Evolutionary conservation across 1,140 invertebrate species (phyloP), one percentile per base, ranked within the genome.

Genomic region (Telenomus remus): DNA sequence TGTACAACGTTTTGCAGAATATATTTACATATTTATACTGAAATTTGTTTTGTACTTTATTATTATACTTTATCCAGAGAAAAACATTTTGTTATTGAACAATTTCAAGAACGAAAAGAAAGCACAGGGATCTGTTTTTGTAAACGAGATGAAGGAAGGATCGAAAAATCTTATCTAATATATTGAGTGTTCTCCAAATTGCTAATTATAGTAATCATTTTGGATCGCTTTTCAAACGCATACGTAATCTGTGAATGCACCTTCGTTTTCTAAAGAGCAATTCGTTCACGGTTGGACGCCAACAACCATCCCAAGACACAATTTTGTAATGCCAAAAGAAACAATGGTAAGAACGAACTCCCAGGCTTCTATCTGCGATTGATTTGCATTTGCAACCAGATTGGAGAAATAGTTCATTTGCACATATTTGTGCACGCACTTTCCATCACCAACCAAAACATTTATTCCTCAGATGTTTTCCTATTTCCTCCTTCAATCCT

Each of bases 341-440:
- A 76, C 74, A 76, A 76, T 76, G 15, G 59, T 27, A 47, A 27
- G 60, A 76, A 70, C 53, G 49, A 51, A 69, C 73, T 61, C 73
- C 63, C 57, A 42, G 12, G 12, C 19, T 39, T 33, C 59, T 63
- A 48, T 49, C 39, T 53, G 9, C 11, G 46, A 64, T 66, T 57
- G 57, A 68, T 72, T 69, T 68, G 51, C 61, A 63, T 54, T 9
- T 50, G 51, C 9, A 48, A 54, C 35, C 15, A 33, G 13, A 1
- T 10, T 27, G 37, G 13, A 14, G 33, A 66, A 64, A 61, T 35
- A 59, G 60, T 65, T 60, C 61, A 60, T 48, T 53, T 19, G 37
- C 5, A 44, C 15, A 63, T 27, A 15, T 16, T 37, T n/a, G 12
- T 19, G 0, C 16, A 34, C 12, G 1, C 10, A 54, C 53, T 54